phyloP scores from a whole-genome alignment of 1,140 invertebrate genomes.

The Caenorhabditis remanei region DNA sequence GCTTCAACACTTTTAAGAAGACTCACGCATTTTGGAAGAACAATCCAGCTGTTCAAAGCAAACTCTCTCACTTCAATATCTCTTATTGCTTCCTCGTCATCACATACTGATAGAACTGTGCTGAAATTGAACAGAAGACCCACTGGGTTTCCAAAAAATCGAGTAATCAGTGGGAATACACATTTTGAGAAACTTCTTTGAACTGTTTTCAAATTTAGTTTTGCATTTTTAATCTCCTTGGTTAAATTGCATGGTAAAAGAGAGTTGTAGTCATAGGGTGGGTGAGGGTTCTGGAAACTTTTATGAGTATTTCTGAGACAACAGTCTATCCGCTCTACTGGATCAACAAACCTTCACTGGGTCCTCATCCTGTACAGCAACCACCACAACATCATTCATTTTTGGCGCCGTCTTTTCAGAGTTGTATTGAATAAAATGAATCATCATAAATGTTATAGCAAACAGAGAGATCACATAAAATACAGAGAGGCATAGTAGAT shows the following conservation, averaged over 20 bases:
- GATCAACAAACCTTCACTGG: not conserved
- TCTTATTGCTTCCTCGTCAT: not conserved
- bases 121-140: not conserved
- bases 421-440: slow-evolving; percentile 12
- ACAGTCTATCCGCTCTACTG: too few species aligned
- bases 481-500: not conserved
- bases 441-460: not conserved
- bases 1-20: too few species aligned
- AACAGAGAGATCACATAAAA: not conserved
- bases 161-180: not conserved
- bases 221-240: not conserved
- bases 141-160: not conserved
- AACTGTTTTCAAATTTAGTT: not conserved
- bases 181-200: not conserved
- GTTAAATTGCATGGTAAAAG: not conserved
- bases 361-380: not conserved
- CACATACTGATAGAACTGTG: not conserved
- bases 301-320: not conserved
- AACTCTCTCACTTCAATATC: not conserved
- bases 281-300: not conserved
- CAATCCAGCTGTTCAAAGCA: not conserved
- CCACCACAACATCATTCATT: not conserved
- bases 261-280: not conserved
- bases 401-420: not conserved
- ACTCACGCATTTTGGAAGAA: not conserved